Conservation (phyloP, 2,888 invertebrate species). For the Drosophila mettleri region DNA sequence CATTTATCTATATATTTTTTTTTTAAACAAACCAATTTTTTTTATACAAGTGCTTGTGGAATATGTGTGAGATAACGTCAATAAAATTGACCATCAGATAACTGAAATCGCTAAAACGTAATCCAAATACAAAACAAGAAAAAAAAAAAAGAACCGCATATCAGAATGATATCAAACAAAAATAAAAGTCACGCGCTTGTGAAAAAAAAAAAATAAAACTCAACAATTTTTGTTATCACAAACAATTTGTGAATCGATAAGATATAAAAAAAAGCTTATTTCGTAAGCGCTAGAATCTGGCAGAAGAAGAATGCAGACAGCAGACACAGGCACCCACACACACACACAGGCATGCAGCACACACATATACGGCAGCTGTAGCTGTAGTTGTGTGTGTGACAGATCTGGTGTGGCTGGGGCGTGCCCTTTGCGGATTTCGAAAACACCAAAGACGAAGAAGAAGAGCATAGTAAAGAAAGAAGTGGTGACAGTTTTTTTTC, state of each 20-base stretch:
- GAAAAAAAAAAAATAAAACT: slow-evolving; percentile 17
- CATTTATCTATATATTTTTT: background rate
- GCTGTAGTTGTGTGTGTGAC: slow-evolving; percentile 9
- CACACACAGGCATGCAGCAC: background rate
- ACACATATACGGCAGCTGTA: background rate
- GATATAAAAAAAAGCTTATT: slow-evolving; percentile 37
- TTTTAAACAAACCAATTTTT: slow-evolving; percentile 42
- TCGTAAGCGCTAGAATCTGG: slow-evolving; percentile 22
- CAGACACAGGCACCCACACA: background rate
- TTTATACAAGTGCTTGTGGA: slow-evolving; percentile 52
- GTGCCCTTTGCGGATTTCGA: slow-evolving; percentile 31
- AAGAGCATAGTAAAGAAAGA: slow-evolving; percentile 12
- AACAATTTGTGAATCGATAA: slow-evolving; percentile 50
- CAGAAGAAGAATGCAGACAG: slow-evolving; percentile 2
- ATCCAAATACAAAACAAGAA: slow-evolving; percentile 29
- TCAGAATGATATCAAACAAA: slow-evolving; percentile 15
- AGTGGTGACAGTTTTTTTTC: slow-evolving; percentile 37
- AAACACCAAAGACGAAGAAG: slow-evolving; percentile 12
- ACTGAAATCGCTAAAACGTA: slow-evolving; percentile 20
- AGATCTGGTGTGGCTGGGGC: slow-evolving; percentile 28
- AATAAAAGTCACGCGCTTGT: slow-evolving; percentile 46
- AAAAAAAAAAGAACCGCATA: background rate
- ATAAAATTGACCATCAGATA: slow-evolving; percentile 28
- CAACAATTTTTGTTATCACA: slow-evolving; percentile 44
- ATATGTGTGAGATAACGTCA: slow-evolving; percentile 51